Evolutionary conservation across 2,888 invertebrate genomes (phyloP), one percentile per base, ranked within the genome.

Genomic region (Chloromyia formosa): DNA sequence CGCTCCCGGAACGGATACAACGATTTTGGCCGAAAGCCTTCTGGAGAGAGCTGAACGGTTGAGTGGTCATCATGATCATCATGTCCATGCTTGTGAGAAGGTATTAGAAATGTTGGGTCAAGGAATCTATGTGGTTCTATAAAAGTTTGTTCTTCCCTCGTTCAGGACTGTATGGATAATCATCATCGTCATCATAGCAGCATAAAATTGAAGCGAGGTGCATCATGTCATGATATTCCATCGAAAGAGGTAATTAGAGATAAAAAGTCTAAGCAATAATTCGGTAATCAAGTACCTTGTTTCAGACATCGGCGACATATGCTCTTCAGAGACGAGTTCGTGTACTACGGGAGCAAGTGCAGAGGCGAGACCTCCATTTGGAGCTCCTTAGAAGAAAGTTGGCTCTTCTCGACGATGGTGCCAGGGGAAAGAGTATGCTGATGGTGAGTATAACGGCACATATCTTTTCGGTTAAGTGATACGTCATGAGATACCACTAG

Each of bases 321-420:
- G 95, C 94, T 82, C 89, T 97, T 53, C 96, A 97, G 85, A 88
- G 96, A 76, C 89, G 96, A 77, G 92, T 95, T 49, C 90, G 95
- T 78, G 93, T 93, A 7, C 86, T 96, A 14, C 89, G 96, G 68
- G 97, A 97, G 82, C 96, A 97, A 83, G 87, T 97, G 40, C 96
- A 96, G 82, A 90, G 96, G 75, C 92, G 96, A 81, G 97, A 97
- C 82, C 88, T 97, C 54, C 97, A 97, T 83, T 86, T 97, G 81
- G 97, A 97, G 85, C 88, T 97, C 75, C 86, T 97, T 64, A 88
- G 96, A 58, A 91, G 96, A 79, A 97, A 97, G 84, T 87, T 97
- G 72, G 92, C 92, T 75, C 88, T 95, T 14, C 93, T 95, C 84
- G 95, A 95, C 83, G 93, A 93, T 79, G 90, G 89, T 74, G 87